Evolutionary conservation across 2,888 invertebrate species (phyloP), one percentile per base, ranked within the genome.

Genomic region (Pomacea canaliculata): DNA sequence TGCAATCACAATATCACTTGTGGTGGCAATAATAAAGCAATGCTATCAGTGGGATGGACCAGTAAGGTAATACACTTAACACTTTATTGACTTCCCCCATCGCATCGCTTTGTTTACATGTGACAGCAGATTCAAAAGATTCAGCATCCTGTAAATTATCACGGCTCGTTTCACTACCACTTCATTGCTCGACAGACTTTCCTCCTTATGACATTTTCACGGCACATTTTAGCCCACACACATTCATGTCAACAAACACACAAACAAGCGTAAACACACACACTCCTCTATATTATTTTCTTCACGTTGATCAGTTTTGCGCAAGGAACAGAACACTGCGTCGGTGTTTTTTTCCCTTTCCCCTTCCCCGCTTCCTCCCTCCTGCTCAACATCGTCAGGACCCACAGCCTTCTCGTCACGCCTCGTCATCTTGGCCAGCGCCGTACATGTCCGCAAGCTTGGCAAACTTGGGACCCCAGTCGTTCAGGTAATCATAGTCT

Each of bases 391-490:
- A 63, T 18, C 63, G 9, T 63, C 51, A 56, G 51, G 10, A 56
- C 16, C n/a, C 19, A 9, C 5, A n/a, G 19, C 16, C 10, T 63
- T n/a, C 66, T 74, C 27, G 12, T 70, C 70, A 59, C 27, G 51
- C 51, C 16, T 56, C 51, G 7, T 95, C 95, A 83, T 94, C 94
- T 77, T 96, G 79, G 19, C 83, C 83, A 49, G 80, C 96, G 79
- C 97, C 97, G 91, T 99, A 98, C 95, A 98, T 95, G 91, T 98
- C 97, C 78, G 98, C 97, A 89, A 98, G 93, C 92, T 97, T 98
- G 91, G 97, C 96, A 92, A 98, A 98, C 86, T 98, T 95, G 71
- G 98, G 98, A 80, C 98, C 98, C 98, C 98, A 98, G 86, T 96
- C 96, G 87, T 97, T 96, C 88, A 98, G 93, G 91, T 98, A 97